A percentile compares a stretch with the other conserved stretches of the same genome.
Evolutionary conservation across 1,140 invertebrate species (phyloP).

Genomic region (Rhyzopertha dominica): DNA sequence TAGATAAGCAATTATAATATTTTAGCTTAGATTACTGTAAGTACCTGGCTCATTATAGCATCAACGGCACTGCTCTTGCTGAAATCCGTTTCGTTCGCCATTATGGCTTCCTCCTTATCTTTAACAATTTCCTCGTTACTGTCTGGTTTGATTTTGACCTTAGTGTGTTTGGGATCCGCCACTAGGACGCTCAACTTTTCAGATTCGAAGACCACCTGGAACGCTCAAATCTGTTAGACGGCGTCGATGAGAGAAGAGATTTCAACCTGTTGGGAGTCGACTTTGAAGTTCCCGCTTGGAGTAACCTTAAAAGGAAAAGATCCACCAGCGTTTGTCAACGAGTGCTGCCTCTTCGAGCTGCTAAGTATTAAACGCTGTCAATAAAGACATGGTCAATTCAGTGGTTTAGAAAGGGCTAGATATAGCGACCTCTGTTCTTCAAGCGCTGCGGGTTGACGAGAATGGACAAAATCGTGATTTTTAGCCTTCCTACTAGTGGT

Average conservation of each 20-base stretch:
- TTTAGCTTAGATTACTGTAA: neutral
- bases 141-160: slow-evolving; percentile 58
- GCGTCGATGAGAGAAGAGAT: neutral
- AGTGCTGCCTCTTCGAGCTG: neutral
- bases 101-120: slow-evolving; percentile 34
- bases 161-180: slow-evolving; percentile 58
- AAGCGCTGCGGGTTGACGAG: no score
- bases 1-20: slow-evolving; percentile 5
- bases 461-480: no score
- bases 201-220: slow-evolving; percentile 62
- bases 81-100: slow-evolving; percentile 29
- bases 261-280: slow-evolving; percentile 58
- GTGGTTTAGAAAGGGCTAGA: no score
- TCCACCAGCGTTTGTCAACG: neutral
- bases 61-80: slow-evolving; percentile 33
- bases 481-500: no score
- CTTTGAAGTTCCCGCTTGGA: slow-evolving; percentile 62
- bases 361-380: no score
- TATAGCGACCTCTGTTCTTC: no score
- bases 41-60: slow-evolving; percentile 38
- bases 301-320: slow-evolving; percentile 61
- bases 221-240: slow-evolving; percentile 11
- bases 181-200: slow-evolving; percentile 62
- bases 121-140: no score
- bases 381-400: no score